A percentile compares a stretch with the other conserved stretches of the same genome.
Conservation (phyloP, 2,888 invertebrate species). For the Coelinius sp. region DNA sequence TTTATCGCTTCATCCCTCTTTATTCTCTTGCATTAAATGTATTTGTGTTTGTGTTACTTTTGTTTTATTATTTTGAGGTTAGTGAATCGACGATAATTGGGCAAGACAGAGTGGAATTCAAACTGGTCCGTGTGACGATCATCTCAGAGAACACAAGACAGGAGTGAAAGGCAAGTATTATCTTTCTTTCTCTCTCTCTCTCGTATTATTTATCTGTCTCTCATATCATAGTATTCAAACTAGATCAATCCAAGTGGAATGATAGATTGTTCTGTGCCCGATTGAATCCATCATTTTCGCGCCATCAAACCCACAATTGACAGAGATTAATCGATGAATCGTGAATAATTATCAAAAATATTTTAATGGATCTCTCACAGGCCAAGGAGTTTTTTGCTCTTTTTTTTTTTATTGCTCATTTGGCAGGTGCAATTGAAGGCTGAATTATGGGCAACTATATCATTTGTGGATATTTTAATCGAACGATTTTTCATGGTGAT, state of each 20-base stretch:
- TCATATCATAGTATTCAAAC: constrained; percentile 4
- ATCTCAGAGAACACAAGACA: constrained; percentile 4
- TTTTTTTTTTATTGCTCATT: too few relatives aligned
- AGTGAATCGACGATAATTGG: constrained; percentile 29
- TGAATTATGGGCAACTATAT: background rate
- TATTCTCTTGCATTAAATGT: background rate
- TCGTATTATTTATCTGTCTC: background rate
- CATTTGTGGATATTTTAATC: background rate
- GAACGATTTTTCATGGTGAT: background rate
- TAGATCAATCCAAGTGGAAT: constrained; percentile 13
- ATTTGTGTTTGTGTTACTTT: background rate
- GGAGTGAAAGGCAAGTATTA: constrained; percentile 7
- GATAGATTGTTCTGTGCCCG: constrained; percentile 3
- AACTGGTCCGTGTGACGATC: background rate
- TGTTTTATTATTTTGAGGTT: constrained; percentile 31
- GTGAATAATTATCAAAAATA: constrained; percentile 16
- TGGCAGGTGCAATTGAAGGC: background rate
- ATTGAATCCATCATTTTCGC: constrained; percentile 15
- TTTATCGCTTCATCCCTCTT: constrained; percentile 42
- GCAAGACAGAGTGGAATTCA: constrained; percentile 21
- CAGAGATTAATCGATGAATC: constrained; percentile 1
- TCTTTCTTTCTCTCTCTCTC: background rate
- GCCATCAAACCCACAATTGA: background rate
- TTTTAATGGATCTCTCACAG: background rate
- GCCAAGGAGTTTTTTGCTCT: too few relatives aligned